Percentiles rank a stretch among this genome's conserved stretches.
Evolutionary conservation across 2,888 invertebrate species (phyloP).

Genomic region (Escarpia spicata): DNA sequence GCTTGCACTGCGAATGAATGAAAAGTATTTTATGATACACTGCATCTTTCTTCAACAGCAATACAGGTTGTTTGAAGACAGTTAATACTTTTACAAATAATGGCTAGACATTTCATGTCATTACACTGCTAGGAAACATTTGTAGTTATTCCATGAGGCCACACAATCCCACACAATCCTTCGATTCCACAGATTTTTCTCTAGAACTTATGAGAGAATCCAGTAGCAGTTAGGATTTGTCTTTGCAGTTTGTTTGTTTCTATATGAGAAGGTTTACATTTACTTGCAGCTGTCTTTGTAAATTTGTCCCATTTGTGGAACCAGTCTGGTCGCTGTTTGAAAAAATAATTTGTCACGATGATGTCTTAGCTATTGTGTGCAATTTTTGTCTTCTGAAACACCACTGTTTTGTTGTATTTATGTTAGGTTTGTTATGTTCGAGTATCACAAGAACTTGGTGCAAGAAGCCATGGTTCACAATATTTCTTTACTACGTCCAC

Average conservation of each 20-base stretch:
- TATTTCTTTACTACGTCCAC: background rate
- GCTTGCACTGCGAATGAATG: background rate
- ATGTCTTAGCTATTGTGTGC: background rate
- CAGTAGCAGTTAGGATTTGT: background rate
- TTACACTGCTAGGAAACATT: background rate
- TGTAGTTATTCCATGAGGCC: background rate
- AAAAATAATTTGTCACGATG: background rate
- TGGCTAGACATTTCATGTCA: background rate
- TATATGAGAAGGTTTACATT: background rate
- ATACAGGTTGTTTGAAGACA: background rate
- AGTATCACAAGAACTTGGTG: background rate
- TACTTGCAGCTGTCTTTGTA: background rate
- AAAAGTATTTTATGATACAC: background rate
- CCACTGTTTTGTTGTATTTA: background rate
- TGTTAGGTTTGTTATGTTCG: background rate
- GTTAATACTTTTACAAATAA: background rate
- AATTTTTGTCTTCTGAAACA: background rate
- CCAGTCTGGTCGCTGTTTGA: background rate
- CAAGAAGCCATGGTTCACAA: background rate
- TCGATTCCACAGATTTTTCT: too few relatives aligned
- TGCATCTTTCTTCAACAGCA: background rate
- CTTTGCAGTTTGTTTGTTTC: background rate
- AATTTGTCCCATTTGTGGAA: background rate
- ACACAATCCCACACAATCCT: background rate
- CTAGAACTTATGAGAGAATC: background rate